Conservation (phyloP, 2,888 invertebrate genomes). For the Tetheella fluctuosa region DNA sequence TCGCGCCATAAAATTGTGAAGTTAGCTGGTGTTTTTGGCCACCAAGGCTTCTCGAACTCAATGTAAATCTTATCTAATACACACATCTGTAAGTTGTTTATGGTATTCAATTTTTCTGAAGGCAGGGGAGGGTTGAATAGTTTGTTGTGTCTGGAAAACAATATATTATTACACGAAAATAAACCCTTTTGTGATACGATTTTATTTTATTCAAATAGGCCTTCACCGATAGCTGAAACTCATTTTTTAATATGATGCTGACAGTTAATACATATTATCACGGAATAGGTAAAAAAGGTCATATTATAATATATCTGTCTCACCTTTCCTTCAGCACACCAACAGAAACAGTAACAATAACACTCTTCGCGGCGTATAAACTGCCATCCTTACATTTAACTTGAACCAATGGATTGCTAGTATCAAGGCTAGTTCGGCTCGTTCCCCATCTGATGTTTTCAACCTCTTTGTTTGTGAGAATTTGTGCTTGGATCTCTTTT, state of each 20-base stretch:
- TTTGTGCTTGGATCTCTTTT: constrained; percentile 69
- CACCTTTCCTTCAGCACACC: constrained; percentile 87
- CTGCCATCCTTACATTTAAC: constrained; percentile 84
- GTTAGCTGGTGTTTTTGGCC: constrained; percentile 77
- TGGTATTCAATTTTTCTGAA: constrained; percentile 79
- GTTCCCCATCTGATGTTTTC: constrained; percentile 77
- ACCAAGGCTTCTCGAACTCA: constrained; percentile 87
- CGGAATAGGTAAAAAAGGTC: too few species aligned
- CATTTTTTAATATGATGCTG: too few species aligned
- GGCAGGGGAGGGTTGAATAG: constrained; percentile 86
- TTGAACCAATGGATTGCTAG: constrained; percentile 68
- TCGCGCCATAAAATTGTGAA: constrained; percentile 84
- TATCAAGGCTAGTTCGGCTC: constrained; percentile 46
- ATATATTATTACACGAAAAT: background rate
- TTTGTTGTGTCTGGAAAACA: constrained; percentile 61
- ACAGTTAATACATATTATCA: too few species aligned
- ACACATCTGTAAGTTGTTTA: constrained; percentile 86
- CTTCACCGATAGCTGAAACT: too few species aligned
- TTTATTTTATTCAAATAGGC: too few species aligned
- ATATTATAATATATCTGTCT: constrained; percentile 18
- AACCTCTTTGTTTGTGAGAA: constrained; percentile 82
- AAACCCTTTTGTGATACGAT: too few species aligned
- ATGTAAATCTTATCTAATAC: constrained; percentile 88
- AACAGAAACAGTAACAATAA: constrained; percentile 87
- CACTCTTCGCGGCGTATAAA: constrained; percentile 83